Base-by-base conservation (phyloP, 2,797 vertebrate genomes). In the Pseudochaenichthys georgianus region DNA sequence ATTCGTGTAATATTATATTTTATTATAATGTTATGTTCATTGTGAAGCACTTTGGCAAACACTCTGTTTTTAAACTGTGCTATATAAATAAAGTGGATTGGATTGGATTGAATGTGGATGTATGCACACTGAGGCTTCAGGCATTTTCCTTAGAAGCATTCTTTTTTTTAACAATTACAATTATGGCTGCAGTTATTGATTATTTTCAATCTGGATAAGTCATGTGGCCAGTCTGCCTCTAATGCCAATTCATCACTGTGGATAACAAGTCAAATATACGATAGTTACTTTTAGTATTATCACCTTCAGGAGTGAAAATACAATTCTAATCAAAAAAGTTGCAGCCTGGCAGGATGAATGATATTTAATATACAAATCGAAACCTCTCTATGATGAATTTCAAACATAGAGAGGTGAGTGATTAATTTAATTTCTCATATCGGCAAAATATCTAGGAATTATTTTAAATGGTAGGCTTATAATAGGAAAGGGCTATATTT, bases 41-140 rank as follows among this genome's bases (percentile, higher is more conserved):
- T 21, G 21, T 21, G 21, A 21, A 21, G 21, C 21, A 21, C 21
- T 21, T 21, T 21, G 21, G 21, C 21, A 21, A 21, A 21, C 21
- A 2, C 21, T 2, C 21, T 21, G 21, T 21, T 21, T 21, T 21
- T 21, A 21, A 21, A 21, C 21, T 21, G 21, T 21, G 21, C 21
- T 21, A 21, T 21, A 21, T 21, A 21, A 21, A 21, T 21, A 21
- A 21, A 21, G 21, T 21, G 21, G 21, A 21, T 21, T 21, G 21
- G 21, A 21, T 21, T 21, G 21, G 21, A 21, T 21, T 21, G 21
- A 21, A 21, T 74, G 69, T 45, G 31, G 19, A 70, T 67, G 63
- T 52, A 61, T 51, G 60, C 63, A 58, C 63, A 70, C 55, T 71
- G 60, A 53, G 15, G 50, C 48, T 61, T 69, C 47, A 54, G 21